These are phyloP conservation scores for Chloropsis hardwickii DNA, from an alignment of 2,113 vertebrate species.

Conservation along the genomic window DNA sequence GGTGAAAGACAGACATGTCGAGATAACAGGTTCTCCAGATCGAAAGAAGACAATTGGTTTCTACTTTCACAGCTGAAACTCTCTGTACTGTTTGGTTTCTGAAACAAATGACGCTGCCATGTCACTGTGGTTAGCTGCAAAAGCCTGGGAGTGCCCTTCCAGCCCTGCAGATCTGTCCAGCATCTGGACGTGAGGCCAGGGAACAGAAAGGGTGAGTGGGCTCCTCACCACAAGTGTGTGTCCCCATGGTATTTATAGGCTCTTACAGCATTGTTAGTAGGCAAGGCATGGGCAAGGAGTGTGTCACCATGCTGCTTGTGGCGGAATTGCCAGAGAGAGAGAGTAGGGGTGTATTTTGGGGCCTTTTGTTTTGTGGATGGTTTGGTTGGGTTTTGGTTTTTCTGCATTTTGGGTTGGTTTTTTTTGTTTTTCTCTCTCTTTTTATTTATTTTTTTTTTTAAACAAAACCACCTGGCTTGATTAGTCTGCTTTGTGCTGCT, in stretches of 20 bases:
- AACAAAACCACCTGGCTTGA: neutral
- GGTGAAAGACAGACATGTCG: fast-evolving
- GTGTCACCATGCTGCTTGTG: neutral
- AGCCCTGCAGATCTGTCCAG: neutral
- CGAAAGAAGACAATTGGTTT: neutral
- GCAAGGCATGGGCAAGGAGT: neutral
- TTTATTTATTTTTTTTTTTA: neutral
- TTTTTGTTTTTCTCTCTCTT: fast-evolving
- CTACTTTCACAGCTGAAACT: neutral
- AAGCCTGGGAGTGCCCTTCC: neutral
- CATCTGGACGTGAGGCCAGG: neutral
- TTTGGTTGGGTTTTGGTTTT: neutral
- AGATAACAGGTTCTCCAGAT: neutral
- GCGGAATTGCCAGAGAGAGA: neutral
- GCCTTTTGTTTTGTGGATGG: neutral
- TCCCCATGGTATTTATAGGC: neutral
- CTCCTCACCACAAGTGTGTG: fast-evolving
- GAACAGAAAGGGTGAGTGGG: neutral
- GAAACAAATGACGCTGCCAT: neutral
- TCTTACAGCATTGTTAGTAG: neutral
- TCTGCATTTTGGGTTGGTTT: neutral
- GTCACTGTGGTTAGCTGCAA: fast-evolving
- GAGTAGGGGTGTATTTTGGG: neutral
- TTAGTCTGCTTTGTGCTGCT: neutral
- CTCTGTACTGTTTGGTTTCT: neutral